Evolutionary conservation across 2,797 vertebrate genomes (phyloP).

Genomic region (Danio aesculapii): DNA sequence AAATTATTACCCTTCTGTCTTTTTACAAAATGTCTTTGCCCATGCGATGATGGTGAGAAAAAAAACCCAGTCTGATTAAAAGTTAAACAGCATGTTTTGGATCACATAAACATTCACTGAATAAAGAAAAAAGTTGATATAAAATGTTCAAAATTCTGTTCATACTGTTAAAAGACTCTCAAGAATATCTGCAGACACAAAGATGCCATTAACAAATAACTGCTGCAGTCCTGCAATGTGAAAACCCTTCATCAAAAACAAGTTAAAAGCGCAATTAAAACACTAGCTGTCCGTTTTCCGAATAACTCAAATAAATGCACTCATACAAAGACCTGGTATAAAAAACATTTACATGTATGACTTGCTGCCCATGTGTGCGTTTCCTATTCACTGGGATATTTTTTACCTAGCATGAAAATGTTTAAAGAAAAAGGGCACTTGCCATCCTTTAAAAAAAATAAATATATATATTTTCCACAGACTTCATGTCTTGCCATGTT

Average conservation of each 20-base stretch:
- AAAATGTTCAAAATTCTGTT: background rate
- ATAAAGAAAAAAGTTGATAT: no score
- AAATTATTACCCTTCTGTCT: background rate
- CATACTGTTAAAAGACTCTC: background rate
- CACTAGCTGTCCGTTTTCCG: background rate
- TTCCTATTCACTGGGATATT: background rate
- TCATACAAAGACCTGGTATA: background rate
- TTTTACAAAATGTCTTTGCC: background rate
- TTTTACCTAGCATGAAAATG: constrained; percentile 5
- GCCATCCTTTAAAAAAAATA: background rate
- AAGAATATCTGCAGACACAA: background rate
- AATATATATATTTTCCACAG: background rate
- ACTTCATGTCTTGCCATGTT: background rate
- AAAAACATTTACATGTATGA: constrained; percentile 17
- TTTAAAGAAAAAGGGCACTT: background rate
- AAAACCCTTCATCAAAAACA: background rate
- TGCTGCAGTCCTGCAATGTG: background rate
- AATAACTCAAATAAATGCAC: background rate
- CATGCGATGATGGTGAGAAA: background rate
- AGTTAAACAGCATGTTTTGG: background rate
- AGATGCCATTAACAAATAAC: background rate
- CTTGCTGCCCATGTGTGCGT: constrained; percentile 25
- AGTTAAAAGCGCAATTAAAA: background rate
- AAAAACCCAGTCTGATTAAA: background rate
- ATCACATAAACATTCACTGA: background rate